A percentile compares a stretch with the other conserved stretches of the same genome.
These are phyloP conservation scores for Teleopsis dalmanni DNA, from an alignment of 1,140 invertebrate species.

Conservation along the genomic window DNA sequence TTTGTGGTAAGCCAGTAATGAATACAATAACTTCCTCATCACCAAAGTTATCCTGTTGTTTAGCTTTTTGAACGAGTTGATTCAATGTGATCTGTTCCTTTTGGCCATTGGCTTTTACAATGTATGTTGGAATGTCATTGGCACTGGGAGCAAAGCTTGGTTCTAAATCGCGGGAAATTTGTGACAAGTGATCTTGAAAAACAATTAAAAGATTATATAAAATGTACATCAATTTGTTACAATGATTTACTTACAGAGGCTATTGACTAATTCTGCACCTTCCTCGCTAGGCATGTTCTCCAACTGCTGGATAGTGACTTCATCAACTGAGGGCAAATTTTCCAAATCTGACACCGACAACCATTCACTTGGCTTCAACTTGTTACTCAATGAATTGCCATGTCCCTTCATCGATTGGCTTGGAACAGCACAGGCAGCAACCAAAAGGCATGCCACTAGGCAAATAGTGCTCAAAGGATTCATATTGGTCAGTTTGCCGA, in stretches of 20 bases:
- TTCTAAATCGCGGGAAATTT: slow-evolving; percentile 25
- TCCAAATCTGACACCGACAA: slow-evolving; percentile 14
- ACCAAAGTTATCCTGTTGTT: slow-evolving; percentile 22
- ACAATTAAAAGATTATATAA: not conserved
- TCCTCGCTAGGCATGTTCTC: slow-evolving; percentile 3
- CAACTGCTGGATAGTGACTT: slow-evolving; percentile 14
- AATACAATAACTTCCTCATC: slow-evolving; percentile 38
- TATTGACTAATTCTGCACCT: slow-evolving; percentile 7
- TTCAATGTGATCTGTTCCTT: slow-evolving; percentile 28
- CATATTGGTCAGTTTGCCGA: too few species aligned
- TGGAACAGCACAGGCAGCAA: slow-evolving; percentile 11
- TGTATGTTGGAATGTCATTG: slow-evolving; percentile 32
- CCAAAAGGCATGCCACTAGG: slow-evolving; percentile 23
- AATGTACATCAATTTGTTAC: not conserved
- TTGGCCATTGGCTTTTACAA: slow-evolving; percentile 31
- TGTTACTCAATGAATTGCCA: slow-evolving; percentile 12
- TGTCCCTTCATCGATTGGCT: not conserved
- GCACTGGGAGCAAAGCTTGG: slow-evolving; percentile 36
- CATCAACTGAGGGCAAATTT: slow-evolving; percentile 16
- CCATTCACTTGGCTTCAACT: slow-evolving; percentile 15
- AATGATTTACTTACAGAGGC: slow-evolving; percentile 11
- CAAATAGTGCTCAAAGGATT: slow-evolving; percentile 30
- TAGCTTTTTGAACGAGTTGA: slow-evolving; percentile 27
- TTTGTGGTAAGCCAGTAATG: slow-evolving; percentile 30
- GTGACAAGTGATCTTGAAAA: slow-evolving; percentile 27